phyloP scores from a whole-genome alignment of 1,140 invertebrate species.

The Drosophila trapezifrons region DNA sequence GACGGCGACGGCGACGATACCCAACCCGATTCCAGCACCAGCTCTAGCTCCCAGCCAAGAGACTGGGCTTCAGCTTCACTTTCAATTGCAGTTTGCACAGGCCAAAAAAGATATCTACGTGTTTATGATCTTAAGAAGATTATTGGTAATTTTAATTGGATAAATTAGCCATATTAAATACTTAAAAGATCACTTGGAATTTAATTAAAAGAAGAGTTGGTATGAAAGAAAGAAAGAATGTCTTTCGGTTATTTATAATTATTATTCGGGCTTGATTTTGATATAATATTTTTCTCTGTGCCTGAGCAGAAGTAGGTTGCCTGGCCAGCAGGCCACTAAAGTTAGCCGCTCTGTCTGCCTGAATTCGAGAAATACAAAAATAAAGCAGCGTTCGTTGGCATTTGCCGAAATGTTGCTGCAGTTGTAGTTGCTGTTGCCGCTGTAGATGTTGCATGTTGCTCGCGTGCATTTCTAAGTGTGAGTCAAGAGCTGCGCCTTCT shows the following conservation, averaged over 20 bases:
- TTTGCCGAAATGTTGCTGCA: conserved; percentile 53
- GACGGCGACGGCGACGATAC: conserved; percentile 57
- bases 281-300: conserved; percentile 9
- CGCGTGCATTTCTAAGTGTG: conserved; percentile 52
- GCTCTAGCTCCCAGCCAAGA: conserved; percentile 30
- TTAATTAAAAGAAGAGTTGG: too few relatives aligned
- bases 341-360: conserved; percentile 27
- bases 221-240: too few relatives aligned
- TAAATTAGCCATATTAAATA: too few relatives aligned
- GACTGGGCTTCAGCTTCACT: conserved; percentile 53
- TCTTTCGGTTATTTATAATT: too few relatives aligned
- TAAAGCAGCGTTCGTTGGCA: conserved; percentile 63
- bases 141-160: background rate
- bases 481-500: conserved; percentile 53
- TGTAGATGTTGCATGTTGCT: conserved; percentile 26
- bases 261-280: too few relatives aligned
- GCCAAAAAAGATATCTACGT: background rate
- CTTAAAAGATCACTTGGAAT: background rate
- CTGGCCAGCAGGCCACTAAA: conserved; percentile 69
- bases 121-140: background rate
- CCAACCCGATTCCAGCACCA: conserved; percentile 30
- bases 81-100: conserved; percentile 57
- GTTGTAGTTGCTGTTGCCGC: conserved; percentile 26
- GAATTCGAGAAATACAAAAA: conserved; percentile 17
- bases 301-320: conserved; percentile 71